These are phyloP conservation scores for Neodiprion virginianus DNA, from an alignment of 1,140 invertebrate species.

Conservation along the genomic window DNA sequence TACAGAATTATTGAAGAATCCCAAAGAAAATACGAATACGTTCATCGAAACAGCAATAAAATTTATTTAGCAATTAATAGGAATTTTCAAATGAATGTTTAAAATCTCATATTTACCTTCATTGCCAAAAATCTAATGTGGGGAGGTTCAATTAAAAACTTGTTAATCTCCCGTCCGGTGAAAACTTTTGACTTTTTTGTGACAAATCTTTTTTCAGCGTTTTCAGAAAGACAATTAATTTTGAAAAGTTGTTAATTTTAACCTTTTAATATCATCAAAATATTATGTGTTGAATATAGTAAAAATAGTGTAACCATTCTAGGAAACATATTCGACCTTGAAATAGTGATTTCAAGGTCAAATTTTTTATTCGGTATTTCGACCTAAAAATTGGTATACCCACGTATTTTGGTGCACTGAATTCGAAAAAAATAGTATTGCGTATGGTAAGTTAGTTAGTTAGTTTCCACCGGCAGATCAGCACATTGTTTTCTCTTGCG, in stretches of 20 bases:
- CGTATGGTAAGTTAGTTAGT: too few species aligned
- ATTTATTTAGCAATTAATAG: background rate
- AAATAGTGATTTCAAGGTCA: too few species aligned
- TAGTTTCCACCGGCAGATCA: too few species aligned
- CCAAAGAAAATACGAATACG: background rate
- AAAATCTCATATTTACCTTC: slow-evolving; percentile 7
- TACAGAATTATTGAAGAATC: background rate
- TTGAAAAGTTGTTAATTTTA: background rate
- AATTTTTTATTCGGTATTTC: too few species aligned
- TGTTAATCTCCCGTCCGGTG: background rate
- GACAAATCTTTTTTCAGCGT: background rate
- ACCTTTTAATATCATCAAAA: too few species aligned
- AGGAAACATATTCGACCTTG: too few species aligned
- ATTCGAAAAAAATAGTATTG: too few species aligned
- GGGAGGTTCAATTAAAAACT: background rate
- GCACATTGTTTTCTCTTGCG: too few species aligned
- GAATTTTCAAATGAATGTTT: background rate
- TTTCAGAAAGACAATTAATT: background rate
- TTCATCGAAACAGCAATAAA: background rate
- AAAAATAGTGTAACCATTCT: too few species aligned
- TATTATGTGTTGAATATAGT: too few species aligned
- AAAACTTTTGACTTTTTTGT: background rate
- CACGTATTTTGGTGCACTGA: too few species aligned
- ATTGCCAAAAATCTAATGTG: background rate
- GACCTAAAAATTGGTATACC: too few species aligned